Conservation (phyloP, 2,888 invertebrate genomes). For the Megaustenia siamemsis region DNA sequence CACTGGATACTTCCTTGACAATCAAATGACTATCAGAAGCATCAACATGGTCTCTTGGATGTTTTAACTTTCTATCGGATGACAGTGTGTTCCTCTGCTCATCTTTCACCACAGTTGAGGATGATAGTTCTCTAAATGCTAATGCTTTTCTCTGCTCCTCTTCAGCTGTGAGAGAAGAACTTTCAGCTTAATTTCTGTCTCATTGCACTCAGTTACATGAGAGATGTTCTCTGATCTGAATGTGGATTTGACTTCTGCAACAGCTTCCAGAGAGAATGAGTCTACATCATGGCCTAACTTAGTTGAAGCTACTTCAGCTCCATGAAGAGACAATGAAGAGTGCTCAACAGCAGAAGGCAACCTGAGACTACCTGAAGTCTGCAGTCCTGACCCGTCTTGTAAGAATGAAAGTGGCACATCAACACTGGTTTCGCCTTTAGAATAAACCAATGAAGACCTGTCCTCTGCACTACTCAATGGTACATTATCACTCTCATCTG, state of each 20-base stretch:
- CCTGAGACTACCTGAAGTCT: neutral
- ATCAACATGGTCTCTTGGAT: neutral
- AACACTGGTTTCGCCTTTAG: neutral
- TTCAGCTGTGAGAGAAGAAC: neutral
- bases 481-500: conserved; percentile 15
- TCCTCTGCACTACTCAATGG: neutral
- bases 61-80: neutral
- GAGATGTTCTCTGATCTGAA: neutral
- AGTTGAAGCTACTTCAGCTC: neutral
- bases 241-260: neutral
- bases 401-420: no score
- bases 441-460: neutral
- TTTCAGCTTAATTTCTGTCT: neutral
- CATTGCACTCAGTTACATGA: neutral
- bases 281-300: neutral
- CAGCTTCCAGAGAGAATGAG: neutral
- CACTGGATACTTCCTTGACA: neutral
- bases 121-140: no score
- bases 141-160: no score
- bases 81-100: no score
- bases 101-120: neutral
- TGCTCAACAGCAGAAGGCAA: neutral
- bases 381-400: neutral
- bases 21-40: neutral
- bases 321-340: neutral